phyloP scores from a whole-genome alignment of 2,113 vertebrate genomes.

The Tetrao urogallus region DNA sequence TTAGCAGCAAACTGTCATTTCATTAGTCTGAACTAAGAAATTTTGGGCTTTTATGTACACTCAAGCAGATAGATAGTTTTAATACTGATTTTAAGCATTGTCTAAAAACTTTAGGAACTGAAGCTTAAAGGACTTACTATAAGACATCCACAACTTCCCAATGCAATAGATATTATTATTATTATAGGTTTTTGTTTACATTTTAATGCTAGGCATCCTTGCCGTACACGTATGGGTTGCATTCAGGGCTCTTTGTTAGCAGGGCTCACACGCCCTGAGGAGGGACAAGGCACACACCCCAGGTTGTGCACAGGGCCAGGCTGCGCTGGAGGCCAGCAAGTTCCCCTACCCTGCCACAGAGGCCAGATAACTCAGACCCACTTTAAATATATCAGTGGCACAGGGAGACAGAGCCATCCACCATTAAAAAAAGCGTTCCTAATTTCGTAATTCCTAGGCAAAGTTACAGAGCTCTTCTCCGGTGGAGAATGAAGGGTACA shows the following conservation, averaged over 20 bases:
- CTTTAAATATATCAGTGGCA: neutral
- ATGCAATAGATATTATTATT: neutral
- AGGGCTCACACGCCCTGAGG: neutral
- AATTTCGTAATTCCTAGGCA: neutral
- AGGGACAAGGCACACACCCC: neutral
- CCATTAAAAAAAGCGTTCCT: neutral
- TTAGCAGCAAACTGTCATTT: neutral
- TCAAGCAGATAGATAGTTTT: neutral
- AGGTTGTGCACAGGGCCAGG: neutral
- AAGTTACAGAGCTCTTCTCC: neutral
- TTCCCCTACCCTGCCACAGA: neutral
- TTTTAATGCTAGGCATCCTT: neutral
- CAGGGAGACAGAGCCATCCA: neutral
- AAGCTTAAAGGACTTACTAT: neutral
- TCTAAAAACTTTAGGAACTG: neutral
- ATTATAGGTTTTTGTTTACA: neutral
- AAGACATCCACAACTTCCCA: neutral
- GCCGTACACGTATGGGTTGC: fast-evolving
- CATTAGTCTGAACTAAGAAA: neutral
- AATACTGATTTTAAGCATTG: neutral
- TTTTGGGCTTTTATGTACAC: neutral
- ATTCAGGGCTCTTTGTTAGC: too few relatives aligned
- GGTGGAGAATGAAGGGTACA: neutral
- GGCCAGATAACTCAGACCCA: neutral
- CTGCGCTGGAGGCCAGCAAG: neutral